phyloP scores from a whole-genome alignment of 2,888 invertebrate genomes.

The Scaptodrosophila latifasciaeformis region DNA sequence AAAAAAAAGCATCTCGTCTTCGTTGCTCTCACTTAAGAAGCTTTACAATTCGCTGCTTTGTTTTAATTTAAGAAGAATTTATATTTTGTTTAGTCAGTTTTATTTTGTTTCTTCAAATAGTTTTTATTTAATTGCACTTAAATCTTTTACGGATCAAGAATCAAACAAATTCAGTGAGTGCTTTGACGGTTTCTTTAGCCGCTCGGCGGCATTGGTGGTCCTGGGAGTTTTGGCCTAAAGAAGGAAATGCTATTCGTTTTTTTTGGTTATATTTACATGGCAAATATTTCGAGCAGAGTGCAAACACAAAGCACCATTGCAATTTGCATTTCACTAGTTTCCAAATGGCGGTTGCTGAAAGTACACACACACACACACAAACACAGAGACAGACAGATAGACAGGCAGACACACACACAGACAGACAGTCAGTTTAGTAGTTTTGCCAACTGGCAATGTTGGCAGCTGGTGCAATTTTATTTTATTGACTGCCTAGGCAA shows the following conservation, averaged over 20 bases:
- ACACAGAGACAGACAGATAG: too few species aligned
- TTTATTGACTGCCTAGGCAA: not conserved
- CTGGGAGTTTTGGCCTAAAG: too few species aligned
- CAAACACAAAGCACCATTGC: conserved; percentile 26
- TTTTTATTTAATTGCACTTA: conserved; percentile 63
- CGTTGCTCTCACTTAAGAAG: not conserved
- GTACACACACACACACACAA: too few species aligned
- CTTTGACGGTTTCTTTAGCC: too few species aligned
- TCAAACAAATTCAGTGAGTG: conserved; percentile 1
- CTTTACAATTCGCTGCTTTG: conserved; percentile 36
- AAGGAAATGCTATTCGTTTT: too few species aligned
- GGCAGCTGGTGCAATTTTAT: not conserved
- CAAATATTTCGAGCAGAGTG: conserved; percentile 47
- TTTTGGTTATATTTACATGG: conserved; percentile 51
- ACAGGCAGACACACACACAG: too few species aligned
- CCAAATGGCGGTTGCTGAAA: not conserved
- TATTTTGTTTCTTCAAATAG: conserved; percentile 60
- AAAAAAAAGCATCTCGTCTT: conserved; percentile 19
- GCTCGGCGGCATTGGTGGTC: too few species aligned
- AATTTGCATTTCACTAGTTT: conserved; percentile 41
- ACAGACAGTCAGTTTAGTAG: too few species aligned
- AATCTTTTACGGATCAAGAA: conserved; percentile 14
- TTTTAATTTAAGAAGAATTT: too few species aligned
- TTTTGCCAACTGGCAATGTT: too few species aligned
- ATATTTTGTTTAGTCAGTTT: too few species aligned